Evolutionary conservation across 2,888 invertebrate genomes (phyloP).

Genomic region (Autographa gamma): DNA sequence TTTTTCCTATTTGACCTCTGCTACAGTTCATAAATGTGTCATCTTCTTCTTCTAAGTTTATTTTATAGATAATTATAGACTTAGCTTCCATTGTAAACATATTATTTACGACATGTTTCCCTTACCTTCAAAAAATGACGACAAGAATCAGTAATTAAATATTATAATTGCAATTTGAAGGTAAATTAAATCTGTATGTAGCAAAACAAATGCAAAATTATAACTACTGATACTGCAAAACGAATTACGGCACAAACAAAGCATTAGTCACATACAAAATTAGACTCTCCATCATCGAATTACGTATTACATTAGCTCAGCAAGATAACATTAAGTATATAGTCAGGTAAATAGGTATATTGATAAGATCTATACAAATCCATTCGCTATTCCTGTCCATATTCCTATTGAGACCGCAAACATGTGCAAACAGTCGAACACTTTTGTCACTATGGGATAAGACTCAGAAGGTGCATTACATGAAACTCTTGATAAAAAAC

Average conservation of each 20-base stretch:
- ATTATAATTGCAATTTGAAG: background rate
- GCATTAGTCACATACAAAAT: background rate
- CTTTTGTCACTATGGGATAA: background rate
- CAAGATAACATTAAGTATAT: background rate
- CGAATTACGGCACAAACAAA: background rate
- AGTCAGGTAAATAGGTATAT: slow-evolving; percentile 15
- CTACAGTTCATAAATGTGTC: too few species aligned
- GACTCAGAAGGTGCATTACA: background rate
- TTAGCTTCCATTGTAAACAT: too few species aligned
- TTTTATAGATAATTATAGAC: too few species aligned
- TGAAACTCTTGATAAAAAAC: too few species aligned
- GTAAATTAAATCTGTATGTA: background rate
- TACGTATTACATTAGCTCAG: background rate
- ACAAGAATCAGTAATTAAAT: too few species aligned
- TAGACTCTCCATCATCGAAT: background rate
- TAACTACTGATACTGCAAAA: background rate
- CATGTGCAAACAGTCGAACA: slow-evolving; percentile 3
- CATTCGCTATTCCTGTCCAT: slow-evolving; percentile 24
- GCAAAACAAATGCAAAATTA: background rate
- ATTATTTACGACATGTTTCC: too few species aligned
- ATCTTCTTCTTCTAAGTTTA: too few species aligned
- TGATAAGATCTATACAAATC: background rate
- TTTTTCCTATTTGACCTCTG: too few species aligned
- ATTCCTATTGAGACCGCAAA: slow-evolving; percentile 20
- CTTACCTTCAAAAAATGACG: too few species aligned